Evolutionary conservation across 2,888 invertebrate species (phyloP), one percentile per base, ranked within the genome.

Genomic region (Tipula vernalis): DNA sequence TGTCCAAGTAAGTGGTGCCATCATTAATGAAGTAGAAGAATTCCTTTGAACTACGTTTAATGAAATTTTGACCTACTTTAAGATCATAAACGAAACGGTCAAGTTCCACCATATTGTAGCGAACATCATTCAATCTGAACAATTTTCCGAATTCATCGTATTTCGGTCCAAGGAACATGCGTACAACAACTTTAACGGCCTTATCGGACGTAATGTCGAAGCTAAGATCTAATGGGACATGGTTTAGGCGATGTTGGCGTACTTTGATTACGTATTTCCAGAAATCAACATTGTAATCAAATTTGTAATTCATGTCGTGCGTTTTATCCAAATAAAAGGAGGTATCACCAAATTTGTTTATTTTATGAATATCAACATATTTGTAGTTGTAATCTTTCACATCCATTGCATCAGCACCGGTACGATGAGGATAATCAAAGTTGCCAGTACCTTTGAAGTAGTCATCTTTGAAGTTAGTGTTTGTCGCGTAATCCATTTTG

Each of bases 101-200:
- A 13, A 95, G 89, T 90, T 95, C 94, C 57, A 95, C 92, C 89
- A 95, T 95, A 91, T 94, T 93, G 39, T 93, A 89, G 86, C 94
- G 93, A 91, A 94, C 94, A 0, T 90, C 90, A 88, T 93, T 92
- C 88, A 95, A 91, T 88, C 94, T 93, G 57, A 90, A 88, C 41
- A 89, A 86, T 39, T 93, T 90, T 47, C 93, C 93, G 87, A 51
- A 89, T 88, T 93, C 92, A 89, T 95, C 94, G 89, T 93, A 94
- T 90, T 95, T 95, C 6, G 96, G 96, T 88, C 95, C 95, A 51
- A 95, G 89, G 93, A 94, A 96, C 36, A 95, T 91, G 88, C 94
- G 94, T 87, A 96, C 90, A 13, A 93, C 92, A 2, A 93, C 94
- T 87, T 94, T 93, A 51, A 91, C 91, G 8, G 92, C 91, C 88